Conservation (phyloP, 2,797 vertebrate species). For the Cephalopachus bancanus region DNA sequence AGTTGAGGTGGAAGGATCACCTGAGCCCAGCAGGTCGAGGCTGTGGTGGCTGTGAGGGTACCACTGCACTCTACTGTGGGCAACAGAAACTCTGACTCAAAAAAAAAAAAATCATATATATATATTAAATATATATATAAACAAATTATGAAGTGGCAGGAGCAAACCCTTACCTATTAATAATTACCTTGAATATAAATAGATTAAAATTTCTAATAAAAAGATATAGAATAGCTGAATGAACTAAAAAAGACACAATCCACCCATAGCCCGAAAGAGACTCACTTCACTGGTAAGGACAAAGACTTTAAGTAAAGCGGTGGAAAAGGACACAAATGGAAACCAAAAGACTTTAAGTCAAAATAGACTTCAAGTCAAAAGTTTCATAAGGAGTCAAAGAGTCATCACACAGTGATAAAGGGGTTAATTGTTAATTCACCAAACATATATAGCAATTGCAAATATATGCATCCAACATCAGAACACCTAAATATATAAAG, state of each 20-base stretch:
- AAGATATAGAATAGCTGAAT: neutral
- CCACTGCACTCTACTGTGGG: too few species aligned
- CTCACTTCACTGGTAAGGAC: neutral
- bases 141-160: neutral
- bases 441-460: neutral
- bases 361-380: neutral
- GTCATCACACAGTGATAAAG: neutral
- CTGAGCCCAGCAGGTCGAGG: too few species aligned
- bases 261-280: neutral
- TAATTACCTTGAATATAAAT: neutral
- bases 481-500: neutral
- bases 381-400: neutral
- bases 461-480: neutral
- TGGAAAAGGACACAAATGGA: neutral
- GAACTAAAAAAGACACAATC: neutral
- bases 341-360: neutral
- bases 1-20: too few species aligned
- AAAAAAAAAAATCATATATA: too few species aligned
- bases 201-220: neutral
- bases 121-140: too few species aligned
- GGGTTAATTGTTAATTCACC: neutral
- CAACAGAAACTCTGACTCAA: too few species aligned
- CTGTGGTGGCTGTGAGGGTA: too few species aligned
- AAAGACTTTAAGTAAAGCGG: neutral
- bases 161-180: neutral